These are phyloP conservation scores for Plagodis pulveraria DNA, from an alignment of 2,888 invertebrate genomes.

Conservation along the genomic window DNA sequence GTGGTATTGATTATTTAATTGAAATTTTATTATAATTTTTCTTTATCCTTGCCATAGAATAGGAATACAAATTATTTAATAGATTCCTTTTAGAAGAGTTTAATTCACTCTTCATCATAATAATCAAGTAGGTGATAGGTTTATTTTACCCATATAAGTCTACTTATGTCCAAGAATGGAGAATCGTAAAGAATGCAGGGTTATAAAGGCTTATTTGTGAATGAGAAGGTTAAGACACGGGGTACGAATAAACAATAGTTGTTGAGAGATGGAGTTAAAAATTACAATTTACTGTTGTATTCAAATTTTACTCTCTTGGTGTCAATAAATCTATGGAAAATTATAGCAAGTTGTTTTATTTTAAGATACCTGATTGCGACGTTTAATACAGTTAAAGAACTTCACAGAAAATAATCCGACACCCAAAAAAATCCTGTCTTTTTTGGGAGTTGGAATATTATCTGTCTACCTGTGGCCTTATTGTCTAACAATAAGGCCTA, in stretches of 20 bases:
- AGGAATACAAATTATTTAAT: no score
- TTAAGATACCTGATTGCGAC: conserved; percentile 78
- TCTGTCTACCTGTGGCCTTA: no score
- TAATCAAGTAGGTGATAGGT: not conserved
- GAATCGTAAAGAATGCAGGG: not conserved
- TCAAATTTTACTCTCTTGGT: conserved; percentile 28
- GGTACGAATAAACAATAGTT: not conserved
- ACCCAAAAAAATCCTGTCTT: no score
- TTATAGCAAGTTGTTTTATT: conserved; percentile 57
- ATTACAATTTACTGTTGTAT: conserved; percentile 1
- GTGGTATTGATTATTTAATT: no score
- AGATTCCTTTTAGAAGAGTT: no score
- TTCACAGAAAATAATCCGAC: no score
- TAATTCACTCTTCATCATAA: no score
- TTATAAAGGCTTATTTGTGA: not conserved
- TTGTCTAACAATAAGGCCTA: no score
- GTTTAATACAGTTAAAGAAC: no score
- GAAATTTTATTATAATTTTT: no score
- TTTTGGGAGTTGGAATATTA: no score
- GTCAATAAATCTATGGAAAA: conserved; percentile 51
- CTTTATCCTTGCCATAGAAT: no score
- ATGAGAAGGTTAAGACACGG: not conserved
- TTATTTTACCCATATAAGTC: not conserved
- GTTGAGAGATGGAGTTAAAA: not conserved
- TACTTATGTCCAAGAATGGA: not conserved